These are phyloP conservation scores for Melinaea marsaeus DNA, from an alignment of 2,888 invertebrate genomes.

Conservation along the genomic window DNA sequence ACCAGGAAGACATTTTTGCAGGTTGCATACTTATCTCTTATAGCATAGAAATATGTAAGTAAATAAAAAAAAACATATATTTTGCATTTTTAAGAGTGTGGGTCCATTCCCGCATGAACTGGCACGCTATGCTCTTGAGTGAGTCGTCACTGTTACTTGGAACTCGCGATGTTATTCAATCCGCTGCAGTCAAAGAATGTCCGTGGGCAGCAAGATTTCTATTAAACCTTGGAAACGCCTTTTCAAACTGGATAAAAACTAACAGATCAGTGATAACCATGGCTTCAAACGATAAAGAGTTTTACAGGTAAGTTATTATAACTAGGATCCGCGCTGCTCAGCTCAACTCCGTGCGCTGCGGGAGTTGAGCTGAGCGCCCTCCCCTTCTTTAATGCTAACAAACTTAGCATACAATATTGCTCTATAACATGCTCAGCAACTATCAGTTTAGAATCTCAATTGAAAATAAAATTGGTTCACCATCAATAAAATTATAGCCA, in stretches of 20 bases:
- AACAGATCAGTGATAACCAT: slow-evolving; percentile 41
- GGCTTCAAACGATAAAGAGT: slow-evolving; percentile 38
- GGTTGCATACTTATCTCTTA: slow-evolving; percentile 38
- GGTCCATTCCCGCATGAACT: slow-evolving; percentile 58
- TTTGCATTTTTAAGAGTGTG: slow-evolving; percentile 48
- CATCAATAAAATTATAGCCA: too few species aligned
- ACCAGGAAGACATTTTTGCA: slow-evolving; percentile 66
- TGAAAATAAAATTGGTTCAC: too few species aligned
- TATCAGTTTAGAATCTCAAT: too few species aligned
- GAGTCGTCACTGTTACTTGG: slow-evolving; percentile 56
- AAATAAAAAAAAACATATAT: neutral
- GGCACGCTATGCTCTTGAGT: slow-evolving; percentile 55
- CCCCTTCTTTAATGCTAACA: too few species aligned
- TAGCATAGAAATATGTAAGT: too few species aligned
- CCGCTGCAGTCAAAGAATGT: slow-evolving; percentile 56
- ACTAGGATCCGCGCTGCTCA: too few species aligned
- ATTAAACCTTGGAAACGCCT: slow-evolving; percentile 46
- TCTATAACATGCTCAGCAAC: too few species aligned
- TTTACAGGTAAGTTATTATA: slow-evolving; percentile 29
- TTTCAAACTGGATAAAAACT: slow-evolving; percentile 51
- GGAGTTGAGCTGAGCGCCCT: too few species aligned
- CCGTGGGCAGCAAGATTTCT: slow-evolving; percentile 60
- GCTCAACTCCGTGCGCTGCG: too few species aligned
- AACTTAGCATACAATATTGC: too few species aligned
- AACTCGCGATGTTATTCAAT: slow-evolving; percentile 50